phyloP scores from a whole-genome alignment of 2,888 invertebrate genomes.

The Drosophila longiperda region DNA sequence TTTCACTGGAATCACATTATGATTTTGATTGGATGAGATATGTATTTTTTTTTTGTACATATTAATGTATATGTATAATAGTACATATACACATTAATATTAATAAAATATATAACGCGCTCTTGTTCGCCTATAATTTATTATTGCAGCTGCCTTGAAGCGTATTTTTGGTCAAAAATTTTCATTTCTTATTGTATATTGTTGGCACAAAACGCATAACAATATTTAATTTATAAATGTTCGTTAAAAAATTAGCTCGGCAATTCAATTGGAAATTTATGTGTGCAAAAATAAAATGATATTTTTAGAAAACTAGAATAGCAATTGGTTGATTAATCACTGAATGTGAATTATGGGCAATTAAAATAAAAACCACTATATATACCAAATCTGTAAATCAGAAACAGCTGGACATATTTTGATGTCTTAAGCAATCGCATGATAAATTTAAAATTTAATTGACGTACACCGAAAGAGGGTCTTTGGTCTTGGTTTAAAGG shows the following conservation, averaged over 20 bases:
- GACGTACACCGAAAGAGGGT: background rate
- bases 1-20: constrained; percentile 62
- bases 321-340: constrained; percentile 4
- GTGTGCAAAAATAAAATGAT: constrained; percentile 36
- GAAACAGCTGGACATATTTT: constrained; percentile 5
- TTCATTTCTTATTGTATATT: constrained; percentile 25
- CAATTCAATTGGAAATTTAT: constrained; percentile 48
- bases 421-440: constrained; percentile 7
- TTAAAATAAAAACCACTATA: background rate
- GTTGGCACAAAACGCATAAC: constrained; percentile 30
- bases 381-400: too few relatives aligned
- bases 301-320: constrained; percentile 23
- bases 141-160: constrained; percentile 71
- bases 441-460: constrained; percentile 17
- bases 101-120: constrained; percentile 27
- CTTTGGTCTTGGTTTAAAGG: constrained; percentile 27
- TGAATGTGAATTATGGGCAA: background rate
- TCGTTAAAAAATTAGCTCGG: constrained; percentile 16
- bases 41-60: constrained; percentile 18
- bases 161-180: constrained; percentile 54
- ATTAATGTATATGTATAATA: constrained; percentile 3
- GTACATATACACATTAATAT: constrained; percentile 9
- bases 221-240: constrained; percentile 34
- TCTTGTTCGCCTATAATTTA: constrained; percentile 55
- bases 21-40: constrained; percentile 55